Conservation (phyloP, 2,888 invertebrate species). For the Papilio gigon region DNA sequence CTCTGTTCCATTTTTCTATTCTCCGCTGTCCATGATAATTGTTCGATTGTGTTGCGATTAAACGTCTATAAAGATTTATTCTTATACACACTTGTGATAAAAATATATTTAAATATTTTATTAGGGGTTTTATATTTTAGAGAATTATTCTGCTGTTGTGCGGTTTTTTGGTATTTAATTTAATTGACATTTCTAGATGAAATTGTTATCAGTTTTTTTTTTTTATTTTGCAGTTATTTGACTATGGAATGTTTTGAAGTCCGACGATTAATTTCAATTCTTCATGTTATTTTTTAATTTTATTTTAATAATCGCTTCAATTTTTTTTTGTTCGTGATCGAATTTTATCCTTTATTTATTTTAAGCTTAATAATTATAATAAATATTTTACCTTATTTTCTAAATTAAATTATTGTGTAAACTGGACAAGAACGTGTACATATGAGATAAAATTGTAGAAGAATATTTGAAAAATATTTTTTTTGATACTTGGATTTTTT, state of each 20-base stretch:
- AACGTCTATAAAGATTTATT: neutral
- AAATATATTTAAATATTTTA: neutral
- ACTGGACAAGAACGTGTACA: too few species aligned
- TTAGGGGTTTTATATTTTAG: neutral
- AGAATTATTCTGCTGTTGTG: neutral
- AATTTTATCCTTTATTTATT: too few species aligned
- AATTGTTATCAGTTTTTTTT: neutral
- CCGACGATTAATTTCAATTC: neutral
- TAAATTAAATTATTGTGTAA: too few species aligned
- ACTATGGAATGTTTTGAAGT: neutral
- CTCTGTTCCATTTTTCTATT: slow-evolving; percentile 10
- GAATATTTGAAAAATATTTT: too few species aligned
- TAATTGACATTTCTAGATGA: neutral
- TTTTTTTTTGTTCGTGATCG: neutral
- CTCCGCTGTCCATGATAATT: neutral
- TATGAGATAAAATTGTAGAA: too few species aligned
- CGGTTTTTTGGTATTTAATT: neutral
- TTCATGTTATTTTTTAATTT: neutral
- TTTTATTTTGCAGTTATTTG: neutral
- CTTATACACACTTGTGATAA: neutral
- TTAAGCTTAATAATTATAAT: too few species aligned
- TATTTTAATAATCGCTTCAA: neutral
- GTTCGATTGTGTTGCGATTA: neutral
- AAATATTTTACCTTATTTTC: too few species aligned
- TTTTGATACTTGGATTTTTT: neutral